Evolutionary conservation across 2,888 invertebrate genomes (phyloP), one percentile per base, ranked within the genome.

Genomic region (Xylocampa areola): DNA sequence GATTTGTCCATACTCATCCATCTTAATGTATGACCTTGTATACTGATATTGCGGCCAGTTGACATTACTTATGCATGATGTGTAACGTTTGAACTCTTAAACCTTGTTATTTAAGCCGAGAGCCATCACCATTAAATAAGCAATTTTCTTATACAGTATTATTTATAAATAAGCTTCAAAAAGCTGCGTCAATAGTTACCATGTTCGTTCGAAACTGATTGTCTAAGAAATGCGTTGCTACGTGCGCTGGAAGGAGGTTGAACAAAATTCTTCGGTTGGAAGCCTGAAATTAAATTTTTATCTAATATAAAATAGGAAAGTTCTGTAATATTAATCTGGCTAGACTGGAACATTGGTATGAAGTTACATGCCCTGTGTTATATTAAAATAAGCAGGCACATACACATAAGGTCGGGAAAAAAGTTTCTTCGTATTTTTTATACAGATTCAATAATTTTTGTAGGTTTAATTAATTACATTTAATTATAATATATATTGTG

Each of bases 221-320:
- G 92, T 98, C 98, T 73, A 98, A 94, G 88, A 98, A 98, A 91
- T 98, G 98, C 30, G 97, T 97, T 49, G 98, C 98, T 30, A 98
- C 98, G 90, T 98, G 98, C 47, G 97, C 96, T 19, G 98, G 98
- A 52, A 98, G 94, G 68, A 98, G 94, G 91, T 98, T 98, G 92
- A 97, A 98, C 50, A 98, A 90, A 80, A 98, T 98, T 80, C 97
- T 94, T 87, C 96, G 96, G 88, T 98, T 98, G 71, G 97, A 97
- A 61, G 94, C 97, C 96, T 94, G 87, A 11, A 72, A 72, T 27
- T n/a, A n/a, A 47, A 30, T 5, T n/a, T 8, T n/a, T 16, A n/a
- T n/a, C n/a, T n/a, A n/a, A n/a, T n/a, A n/a, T n/a, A n/a, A n/a
- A n/a, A n/a, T n/a, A n/a, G n/a, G n/a, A n/a, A n/a, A n/a, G n/a